These are phyloP conservation scores for Dione juno DNA, from an alignment of 2,888 invertebrate species.

Conservation along the genomic window DNA sequence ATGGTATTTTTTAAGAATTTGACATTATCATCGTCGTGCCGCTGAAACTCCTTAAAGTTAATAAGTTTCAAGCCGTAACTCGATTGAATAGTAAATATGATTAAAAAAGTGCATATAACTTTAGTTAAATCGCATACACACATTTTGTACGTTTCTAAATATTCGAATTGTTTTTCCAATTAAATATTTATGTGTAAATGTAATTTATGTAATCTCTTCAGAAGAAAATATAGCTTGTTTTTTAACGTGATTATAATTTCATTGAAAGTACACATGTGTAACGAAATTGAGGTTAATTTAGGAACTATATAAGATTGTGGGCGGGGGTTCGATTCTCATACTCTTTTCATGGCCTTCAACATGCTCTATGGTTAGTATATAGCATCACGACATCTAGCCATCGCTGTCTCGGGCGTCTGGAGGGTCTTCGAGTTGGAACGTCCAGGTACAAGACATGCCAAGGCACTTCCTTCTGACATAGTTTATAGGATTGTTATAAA, in stretches of 20 bases:
- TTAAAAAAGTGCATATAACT: neutral
- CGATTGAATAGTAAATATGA: neutral
- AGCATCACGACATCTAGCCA: no score
- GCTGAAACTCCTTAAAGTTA: neutral
- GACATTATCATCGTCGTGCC: neutral
- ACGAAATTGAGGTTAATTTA: neutral
- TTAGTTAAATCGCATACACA: no score
- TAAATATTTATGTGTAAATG: neutral
- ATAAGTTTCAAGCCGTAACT: constrained; percentile 4
- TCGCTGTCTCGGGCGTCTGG: no score
- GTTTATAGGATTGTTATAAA: no score
- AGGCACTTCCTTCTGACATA: no score
- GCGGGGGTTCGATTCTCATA: no score
- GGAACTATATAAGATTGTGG: no score
- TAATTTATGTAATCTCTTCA: neutral
- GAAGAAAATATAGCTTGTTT: neutral
- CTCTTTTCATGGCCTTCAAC: no score
- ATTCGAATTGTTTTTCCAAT: neutral
- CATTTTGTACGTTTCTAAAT: constrained; percentile 2
- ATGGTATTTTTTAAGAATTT: neutral
- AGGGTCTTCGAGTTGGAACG: no score
- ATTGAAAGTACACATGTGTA: neutral
- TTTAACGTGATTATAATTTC: neutral
- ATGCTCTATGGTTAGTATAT: no score
- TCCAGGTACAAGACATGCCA: no score